A percentile compares a stretch with the other conserved stretches of the same genome.
Conservation (phyloP, 2,888 invertebrate genomes). For the Chorisops tibialis region DNA sequence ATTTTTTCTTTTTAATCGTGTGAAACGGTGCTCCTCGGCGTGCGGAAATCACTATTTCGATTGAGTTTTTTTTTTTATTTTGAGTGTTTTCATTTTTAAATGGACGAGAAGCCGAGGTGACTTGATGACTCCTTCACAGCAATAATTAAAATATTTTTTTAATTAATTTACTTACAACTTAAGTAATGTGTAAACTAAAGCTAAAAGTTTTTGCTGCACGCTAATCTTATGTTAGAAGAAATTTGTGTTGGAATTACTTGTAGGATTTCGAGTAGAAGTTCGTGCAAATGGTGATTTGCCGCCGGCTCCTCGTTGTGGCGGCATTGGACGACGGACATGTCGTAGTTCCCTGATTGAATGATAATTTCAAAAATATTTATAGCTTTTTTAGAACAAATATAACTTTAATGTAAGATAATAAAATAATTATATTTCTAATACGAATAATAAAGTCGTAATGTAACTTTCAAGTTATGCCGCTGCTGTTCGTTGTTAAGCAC, state of each 20-base stretch:
- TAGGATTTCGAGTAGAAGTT: slow-evolving; percentile 58
- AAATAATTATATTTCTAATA: too few relatives aligned
- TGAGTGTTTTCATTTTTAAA: too few relatives aligned
- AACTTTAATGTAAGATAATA: too few relatives aligned
- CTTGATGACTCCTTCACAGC: too few relatives aligned
- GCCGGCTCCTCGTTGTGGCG: slow-evolving; percentile 56
- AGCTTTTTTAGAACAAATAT: too few relatives aligned
- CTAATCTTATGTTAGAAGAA: slow-evolving; percentile 62
- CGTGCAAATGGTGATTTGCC: slow-evolving; percentile 56
- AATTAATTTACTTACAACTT: slow-evolving; percentile 51
- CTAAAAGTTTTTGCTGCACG: slow-evolving; percentile 57
- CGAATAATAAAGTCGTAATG: neutral
- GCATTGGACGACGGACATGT: slow-evolving; percentile 61
- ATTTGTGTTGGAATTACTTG: slow-evolving; percentile 50
- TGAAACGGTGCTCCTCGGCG: too few relatives aligned
- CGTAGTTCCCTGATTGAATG: slow-evolving; percentile 57
- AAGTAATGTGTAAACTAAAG: slow-evolving; percentile 60
- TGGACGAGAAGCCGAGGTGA: too few relatives aligned
- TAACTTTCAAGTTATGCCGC: neutral
- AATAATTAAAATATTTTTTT: neutral
- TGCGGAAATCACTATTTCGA: too few relatives aligned
- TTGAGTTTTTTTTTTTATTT: too few relatives aligned
- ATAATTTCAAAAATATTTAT: neutral
- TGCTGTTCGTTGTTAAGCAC: too few relatives aligned
- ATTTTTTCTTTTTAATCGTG: too few relatives aligned